Conservation (phyloP, 2,113 vertebrate species). For the Pedionomus torquatus region DNA sequence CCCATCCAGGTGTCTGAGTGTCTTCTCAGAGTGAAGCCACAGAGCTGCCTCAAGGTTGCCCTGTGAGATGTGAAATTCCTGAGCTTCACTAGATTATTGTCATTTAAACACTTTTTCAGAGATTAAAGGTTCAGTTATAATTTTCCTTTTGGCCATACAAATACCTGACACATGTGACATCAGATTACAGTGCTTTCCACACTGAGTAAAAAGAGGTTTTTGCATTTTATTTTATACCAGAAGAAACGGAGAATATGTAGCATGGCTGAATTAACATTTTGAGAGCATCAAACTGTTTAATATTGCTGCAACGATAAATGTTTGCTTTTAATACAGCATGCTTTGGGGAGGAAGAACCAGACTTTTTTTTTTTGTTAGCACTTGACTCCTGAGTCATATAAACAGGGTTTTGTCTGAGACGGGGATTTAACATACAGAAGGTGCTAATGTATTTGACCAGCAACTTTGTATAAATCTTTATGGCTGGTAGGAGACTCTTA, state of each 20-base stretch:
- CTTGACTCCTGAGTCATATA: neutral
- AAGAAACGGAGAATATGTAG: neutral
- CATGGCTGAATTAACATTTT: neutral
- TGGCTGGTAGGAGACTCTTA: neutral
- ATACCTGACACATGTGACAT: accelerated
- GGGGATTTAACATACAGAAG: neutral
- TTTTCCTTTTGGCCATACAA: neutral
- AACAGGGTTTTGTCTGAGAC: neutral
- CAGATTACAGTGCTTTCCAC: neutral
- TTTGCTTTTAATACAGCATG: neutral
- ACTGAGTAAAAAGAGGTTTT: neutral
- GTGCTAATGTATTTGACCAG: neutral
- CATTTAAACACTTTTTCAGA: neutral
- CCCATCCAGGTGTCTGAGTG: neutral
- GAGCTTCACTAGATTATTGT: neutral
- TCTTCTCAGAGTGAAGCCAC: neutral
- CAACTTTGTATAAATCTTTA: neutral
- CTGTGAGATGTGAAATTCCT: neutral
- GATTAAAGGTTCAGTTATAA: neutral
- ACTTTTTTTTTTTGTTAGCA: neutral
- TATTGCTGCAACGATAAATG: neutral
- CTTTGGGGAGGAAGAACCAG: neutral
- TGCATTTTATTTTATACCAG: neutral
- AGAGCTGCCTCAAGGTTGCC: neutral
- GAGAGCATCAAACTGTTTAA: neutral